These are phyloP conservation scores for Melanargia galathea DNA, from an alignment of 2,888 invertebrate genomes.

Conservation along the genomic window DNA sequence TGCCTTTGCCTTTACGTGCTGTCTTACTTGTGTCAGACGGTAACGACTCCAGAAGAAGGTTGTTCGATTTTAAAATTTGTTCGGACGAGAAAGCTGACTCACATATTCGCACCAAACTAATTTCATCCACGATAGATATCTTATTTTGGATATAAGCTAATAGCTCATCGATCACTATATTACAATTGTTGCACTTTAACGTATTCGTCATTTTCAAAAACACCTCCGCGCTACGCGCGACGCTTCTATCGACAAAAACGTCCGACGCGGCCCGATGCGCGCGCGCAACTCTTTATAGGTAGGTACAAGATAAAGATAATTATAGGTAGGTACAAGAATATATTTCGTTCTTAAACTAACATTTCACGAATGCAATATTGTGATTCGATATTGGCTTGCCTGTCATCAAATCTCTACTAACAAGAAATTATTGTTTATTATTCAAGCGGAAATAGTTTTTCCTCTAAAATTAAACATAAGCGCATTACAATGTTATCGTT, in stretches of 20 bases:
- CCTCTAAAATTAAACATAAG: conserved; percentile 3
- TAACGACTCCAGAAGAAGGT: conserved; percentile 30
- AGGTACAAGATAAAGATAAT: too few relatives aligned
- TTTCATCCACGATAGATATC: too few relatives aligned
- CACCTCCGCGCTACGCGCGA: background rate
- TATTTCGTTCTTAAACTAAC: background rate
- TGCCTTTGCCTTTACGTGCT: conserved; percentile 31
- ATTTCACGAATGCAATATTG: conserved; percentile 9
- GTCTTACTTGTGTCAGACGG: conserved; percentile 26
- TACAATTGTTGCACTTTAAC: too few relatives aligned
- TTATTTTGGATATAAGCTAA: too few relatives aligned
- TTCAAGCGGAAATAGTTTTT: background rate
- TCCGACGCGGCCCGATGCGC: too few relatives aligned
- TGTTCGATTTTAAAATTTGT: conserved; percentile 34
- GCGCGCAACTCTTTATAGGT: too few relatives aligned
- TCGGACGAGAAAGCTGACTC: too few relatives aligned
- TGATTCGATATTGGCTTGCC: conserved; percentile 13
- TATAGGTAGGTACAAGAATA: too few relatives aligned
- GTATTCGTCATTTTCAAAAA: too few relatives aligned
- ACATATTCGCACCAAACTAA: too few relatives aligned
- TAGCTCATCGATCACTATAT: too few relatives aligned
- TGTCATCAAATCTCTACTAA: background rate
- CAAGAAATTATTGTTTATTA: conserved; percentile 11
- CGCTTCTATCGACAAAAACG: too few relatives aligned
- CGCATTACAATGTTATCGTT: conserved; percentile 11